These are phyloP conservation scores for Anser brachyrhynchus DNA, from an alignment of 2,113 vertebrate genomes.

Conservation along the genomic window DNA sequence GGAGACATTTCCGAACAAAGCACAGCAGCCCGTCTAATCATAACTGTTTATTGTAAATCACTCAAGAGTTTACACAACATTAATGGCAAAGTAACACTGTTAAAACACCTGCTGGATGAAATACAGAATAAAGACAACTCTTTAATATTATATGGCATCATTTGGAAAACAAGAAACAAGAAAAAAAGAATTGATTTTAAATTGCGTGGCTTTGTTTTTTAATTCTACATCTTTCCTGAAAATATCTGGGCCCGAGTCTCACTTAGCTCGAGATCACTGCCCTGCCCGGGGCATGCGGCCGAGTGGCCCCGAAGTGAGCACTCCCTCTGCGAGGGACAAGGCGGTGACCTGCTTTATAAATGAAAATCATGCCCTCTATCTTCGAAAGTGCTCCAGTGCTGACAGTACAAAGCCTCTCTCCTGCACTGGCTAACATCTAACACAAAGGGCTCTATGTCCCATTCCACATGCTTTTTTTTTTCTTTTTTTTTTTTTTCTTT, in stretches of 20 bases:
- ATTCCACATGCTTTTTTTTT: constrained; percentile 34
- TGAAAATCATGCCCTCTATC: constrained; percentile 31
- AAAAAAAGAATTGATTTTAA: neutral
- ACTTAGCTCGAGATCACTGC: neutral
- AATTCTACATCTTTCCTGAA: constrained; percentile 49
- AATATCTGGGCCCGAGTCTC: constrained; percentile 39
- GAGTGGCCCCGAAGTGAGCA: neutral
- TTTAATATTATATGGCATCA: constrained; percentile 26
- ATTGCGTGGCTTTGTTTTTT: neutral
- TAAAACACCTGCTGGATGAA: constrained; percentile 68
- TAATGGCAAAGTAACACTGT: constrained; percentile 74
- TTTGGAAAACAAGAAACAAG: constrained; percentile 48
- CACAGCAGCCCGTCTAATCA: neutral
- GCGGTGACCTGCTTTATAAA: neutral
- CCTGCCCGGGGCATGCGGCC: neutral
- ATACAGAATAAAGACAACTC: constrained; percentile 68
- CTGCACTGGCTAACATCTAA: constrained; percentile 59
- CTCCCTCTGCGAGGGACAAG: neutral
- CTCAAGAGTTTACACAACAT: constrained; percentile 64
- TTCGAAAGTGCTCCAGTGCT: constrained; percentile 50
- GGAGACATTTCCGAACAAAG: neutral
- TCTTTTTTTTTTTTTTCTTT: neutral
- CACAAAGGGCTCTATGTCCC: constrained; percentile 4
- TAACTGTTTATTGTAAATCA: constrained; percentile 77
- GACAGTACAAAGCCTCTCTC: constrained; percentile 21